These are phyloP conservation scores for Sarcophaga rosellei DNA, from an alignment of 2,888 invertebrate species.

Conservation along the genomic window DNA sequence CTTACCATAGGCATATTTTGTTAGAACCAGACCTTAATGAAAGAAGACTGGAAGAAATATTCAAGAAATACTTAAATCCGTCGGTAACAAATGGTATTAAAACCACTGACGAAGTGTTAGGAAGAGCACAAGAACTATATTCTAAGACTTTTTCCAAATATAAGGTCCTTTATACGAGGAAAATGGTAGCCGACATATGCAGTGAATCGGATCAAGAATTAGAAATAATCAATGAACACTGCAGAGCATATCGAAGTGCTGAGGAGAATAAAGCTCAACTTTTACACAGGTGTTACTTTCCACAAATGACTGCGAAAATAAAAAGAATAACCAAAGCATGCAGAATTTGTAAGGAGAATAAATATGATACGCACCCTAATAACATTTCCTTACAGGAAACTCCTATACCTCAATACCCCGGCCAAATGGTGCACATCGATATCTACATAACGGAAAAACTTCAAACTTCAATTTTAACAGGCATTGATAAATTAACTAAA, in stretches of 20 bases:
- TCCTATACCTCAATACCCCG: too few species aligned
- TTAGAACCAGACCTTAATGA: too few species aligned
- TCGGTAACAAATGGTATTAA: background rate
- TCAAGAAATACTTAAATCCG: background rate
- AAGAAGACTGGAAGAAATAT: too few species aligned
- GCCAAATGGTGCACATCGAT: conserved; percentile 18
- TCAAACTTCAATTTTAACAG: conserved; percentile 10
- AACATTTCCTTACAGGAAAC: too few species aligned
- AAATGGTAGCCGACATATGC: conserved; percentile 2
- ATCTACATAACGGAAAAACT: conserved; percentile 30
- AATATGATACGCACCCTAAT: too few species aligned
- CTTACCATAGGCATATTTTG: background rate
- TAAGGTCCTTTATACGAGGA: too few species aligned
- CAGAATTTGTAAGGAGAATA: conserved; percentile 3
- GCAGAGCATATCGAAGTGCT: background rate
- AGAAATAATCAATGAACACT: too few species aligned
- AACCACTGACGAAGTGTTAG: background rate
- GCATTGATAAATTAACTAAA: conserved; percentile 36
- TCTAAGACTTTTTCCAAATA: too few species aligned
- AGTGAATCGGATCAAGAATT: background rate
- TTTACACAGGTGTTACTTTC: conserved; percentile 49
- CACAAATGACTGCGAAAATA: background rate
- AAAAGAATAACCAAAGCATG: background rate
- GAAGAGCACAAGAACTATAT: conserved; percentile 7
- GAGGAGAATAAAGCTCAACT: conserved; percentile 24